A percentile compares a stretch with the other conserved stretches of the same genome.
Evolutionary conservation across 2,797 vertebrate genomes (phyloP).

Genomic region (Danio tinwini): DNA sequence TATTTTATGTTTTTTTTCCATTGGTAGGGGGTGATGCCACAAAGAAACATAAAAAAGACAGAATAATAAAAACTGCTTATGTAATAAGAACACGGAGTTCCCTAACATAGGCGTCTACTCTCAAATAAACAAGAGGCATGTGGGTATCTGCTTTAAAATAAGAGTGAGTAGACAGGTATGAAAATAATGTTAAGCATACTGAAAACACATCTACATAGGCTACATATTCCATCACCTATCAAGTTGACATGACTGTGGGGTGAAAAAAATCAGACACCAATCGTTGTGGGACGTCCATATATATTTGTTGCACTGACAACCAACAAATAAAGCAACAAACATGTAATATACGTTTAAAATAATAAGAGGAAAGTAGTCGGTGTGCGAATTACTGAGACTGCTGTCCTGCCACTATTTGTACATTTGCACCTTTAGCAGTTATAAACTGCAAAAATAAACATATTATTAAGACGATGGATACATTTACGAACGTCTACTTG

Average conservation of each 20-base stretch:
- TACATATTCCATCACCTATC: conserved; percentile 1
- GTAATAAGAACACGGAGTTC: background rate
- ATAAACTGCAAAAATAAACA: background rate
- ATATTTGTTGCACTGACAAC: conserved; percentile 22
- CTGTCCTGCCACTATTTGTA: background rate
- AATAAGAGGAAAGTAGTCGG: background rate
- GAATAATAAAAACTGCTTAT: background rate
- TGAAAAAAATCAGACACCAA: background rate
- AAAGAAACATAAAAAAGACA: background rate
- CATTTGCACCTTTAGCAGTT: background rate
- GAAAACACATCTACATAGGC: conserved; percentile 8
- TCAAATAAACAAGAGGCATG: background rate
- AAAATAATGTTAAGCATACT: background rate
- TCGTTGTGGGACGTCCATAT: conserved; percentile 24
- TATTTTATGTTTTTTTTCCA: no score
- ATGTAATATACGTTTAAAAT: background rate
- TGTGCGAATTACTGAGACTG: conserved; percentile 18
- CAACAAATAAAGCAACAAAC: background rate
- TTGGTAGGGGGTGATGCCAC: background rate
- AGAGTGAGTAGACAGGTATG: background rate
- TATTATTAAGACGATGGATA: no score
- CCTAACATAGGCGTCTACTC: background rate
- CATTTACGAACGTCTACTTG: no score
- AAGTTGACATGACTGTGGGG: background rate
- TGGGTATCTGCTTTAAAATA: background rate